Percentiles rank a stretch among this genome's conserved stretches.
Conservation (phyloP, 2,113 vertebrate genomes). For the Sinocyclocheilus rhinocerous region DNA sequence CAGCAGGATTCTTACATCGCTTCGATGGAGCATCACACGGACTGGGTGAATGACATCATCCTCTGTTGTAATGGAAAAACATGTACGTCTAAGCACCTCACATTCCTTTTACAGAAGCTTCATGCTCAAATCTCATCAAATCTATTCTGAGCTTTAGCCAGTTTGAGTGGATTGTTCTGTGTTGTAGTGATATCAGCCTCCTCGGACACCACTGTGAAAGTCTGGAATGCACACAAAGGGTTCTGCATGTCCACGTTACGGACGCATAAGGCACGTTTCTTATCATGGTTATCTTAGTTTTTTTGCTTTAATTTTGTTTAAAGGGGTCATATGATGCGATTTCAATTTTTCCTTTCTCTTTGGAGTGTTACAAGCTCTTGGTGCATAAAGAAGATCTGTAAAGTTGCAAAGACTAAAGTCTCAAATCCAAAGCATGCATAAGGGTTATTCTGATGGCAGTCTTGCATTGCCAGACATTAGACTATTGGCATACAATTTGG, state of each 20-base stretch:
- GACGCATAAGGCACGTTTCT: conserved; percentile 87
- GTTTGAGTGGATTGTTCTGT: conserved; percentile 41
- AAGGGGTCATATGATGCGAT: no score
- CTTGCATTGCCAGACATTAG: not conserved
- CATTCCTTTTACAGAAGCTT: not conserved
- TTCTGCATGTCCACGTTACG: conserved; percentile 99
- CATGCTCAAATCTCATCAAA: not conserved
- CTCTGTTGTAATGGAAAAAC: conserved; percentile 99
- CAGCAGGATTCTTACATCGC: conserved; percentile 98
- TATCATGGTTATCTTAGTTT: not conserved
- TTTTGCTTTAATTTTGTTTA: not conserved
- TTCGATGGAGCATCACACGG: conserved; percentile 98
- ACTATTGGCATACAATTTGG: not conserved
- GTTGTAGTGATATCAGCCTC: conserved; percentile 95
- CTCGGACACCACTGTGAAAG: conserved; percentile 98
- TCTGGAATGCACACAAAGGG: conserved; percentile 99
- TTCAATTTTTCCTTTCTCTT: no score
- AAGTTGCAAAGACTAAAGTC: no score
- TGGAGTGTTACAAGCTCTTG: no score
- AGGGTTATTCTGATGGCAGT: not conserved
- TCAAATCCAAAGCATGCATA: not conserved
- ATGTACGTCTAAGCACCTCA: conserved; percentile 78
- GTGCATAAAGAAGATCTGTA: no score
- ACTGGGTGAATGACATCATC: conserved; percentile 98
- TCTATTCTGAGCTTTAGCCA: not conserved